Evolutionary conservation across 2,113 vertebrate genomes (phyloP).

Genomic region (Hippocampus comes): DNA sequence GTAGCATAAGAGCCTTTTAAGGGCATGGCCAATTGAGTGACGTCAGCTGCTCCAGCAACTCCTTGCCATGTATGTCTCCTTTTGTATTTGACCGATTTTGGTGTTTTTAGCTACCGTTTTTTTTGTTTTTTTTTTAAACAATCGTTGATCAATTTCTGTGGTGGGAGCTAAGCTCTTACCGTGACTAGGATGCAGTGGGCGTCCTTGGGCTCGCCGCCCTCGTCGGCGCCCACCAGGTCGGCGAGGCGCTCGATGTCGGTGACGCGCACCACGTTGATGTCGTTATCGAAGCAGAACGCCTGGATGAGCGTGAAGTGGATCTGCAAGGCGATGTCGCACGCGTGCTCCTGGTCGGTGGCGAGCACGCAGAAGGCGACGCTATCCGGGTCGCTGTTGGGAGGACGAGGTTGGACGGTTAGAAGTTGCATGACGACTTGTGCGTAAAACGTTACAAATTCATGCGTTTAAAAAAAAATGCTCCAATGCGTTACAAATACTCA

Average conservation of each 20-base stretch:
- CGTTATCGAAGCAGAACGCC: conserved; percentile 97
- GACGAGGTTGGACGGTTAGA: conserved; percentile 20
- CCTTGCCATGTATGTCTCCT: too few species aligned
- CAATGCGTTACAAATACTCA: conserved; percentile 78
- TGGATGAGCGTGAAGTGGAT: conserved; percentile 99
- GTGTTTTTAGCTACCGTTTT: neutral
- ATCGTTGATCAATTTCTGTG: too few species aligned
- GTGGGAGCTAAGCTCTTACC: conserved; percentile 70
- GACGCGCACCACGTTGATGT: conserved; percentile 92
- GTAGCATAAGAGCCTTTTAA: conserved; percentile 30
- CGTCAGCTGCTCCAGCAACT: neutral
- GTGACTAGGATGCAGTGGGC: conserved; percentile 95
- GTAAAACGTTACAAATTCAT: neutral
- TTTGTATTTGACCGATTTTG: neutral
- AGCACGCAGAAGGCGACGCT: conserved; percentile 92
- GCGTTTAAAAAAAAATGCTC: neutral
- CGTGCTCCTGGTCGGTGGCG: conserved; percentile 88
- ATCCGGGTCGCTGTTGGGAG: conserved; percentile 83
- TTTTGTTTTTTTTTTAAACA: too few species aligned
- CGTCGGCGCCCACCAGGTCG: conserved; percentile 81
- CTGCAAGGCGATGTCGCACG: conserved; percentile 93
- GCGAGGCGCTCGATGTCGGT: conserved; percentile 85
- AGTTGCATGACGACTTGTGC: neutral
- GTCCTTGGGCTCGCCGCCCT: conserved; percentile 82
- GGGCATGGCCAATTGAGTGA: neutral